These are phyloP conservation scores for Blastobasis lacticolella DNA, from an alignment of 2,888 invertebrate species.

Conservation along the genomic window DNA sequence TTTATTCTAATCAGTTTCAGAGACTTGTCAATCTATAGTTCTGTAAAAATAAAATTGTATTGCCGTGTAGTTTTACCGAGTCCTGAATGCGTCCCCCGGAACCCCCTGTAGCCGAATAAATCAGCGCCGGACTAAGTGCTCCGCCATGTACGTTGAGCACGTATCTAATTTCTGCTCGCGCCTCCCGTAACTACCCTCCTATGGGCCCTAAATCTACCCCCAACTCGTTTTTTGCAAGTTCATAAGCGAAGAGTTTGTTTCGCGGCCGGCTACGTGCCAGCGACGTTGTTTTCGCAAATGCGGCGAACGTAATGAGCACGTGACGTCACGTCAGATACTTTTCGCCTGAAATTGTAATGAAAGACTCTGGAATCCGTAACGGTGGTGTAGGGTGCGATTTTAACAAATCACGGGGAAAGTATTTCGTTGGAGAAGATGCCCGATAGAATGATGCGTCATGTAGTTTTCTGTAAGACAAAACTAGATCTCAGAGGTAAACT, in stretches of 20 bases:
- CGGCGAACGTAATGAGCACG: no score
- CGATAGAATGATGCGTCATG: no score
- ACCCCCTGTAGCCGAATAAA: slow-evolving; percentile 8
- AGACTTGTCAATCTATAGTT: not conserved
- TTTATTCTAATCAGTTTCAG: not conserved
- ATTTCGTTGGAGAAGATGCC: no score
- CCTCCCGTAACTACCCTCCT: slow-evolving; percentile 18
- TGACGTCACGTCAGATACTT: no score
- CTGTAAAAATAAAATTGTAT: no score
- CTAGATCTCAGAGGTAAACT: no score
- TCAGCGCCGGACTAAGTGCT: slow-evolving; percentile 21
- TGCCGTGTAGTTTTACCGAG: no score
- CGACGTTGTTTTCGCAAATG: not conserved
- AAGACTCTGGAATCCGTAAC: no score
- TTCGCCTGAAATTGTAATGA: no score
- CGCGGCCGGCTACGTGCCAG: not conserved
- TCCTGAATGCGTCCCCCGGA: not conserved
- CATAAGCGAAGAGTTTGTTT: slow-evolving; percentile 3
- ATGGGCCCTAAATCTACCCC: slow-evolving; percentile 20
- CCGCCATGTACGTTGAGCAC: slow-evolving; percentile 24
- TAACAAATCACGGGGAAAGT: no score
- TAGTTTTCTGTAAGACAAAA: no score
- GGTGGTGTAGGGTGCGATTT: no score
- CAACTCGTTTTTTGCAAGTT: slow-evolving; percentile 15
- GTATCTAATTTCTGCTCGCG: slow-evolving; percentile 24